Percentiles rank a stretch among this genome's conserved stretches.
Conservation (phyloP, 1,140 invertebrate genomes). For the Rhagoletis pomonella region DNA sequence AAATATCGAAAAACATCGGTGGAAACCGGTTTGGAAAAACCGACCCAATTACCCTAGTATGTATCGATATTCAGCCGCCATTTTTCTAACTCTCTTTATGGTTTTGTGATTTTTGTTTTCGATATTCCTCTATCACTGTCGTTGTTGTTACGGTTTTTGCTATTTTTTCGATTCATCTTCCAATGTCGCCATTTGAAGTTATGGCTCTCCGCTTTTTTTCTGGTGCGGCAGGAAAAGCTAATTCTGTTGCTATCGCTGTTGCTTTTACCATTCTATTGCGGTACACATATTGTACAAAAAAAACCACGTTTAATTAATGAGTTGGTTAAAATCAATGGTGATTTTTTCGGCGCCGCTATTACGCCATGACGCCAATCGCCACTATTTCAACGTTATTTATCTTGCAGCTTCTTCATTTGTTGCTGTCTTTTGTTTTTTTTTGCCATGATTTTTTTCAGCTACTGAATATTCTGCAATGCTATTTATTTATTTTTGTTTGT, state of each 20-base stretch:
- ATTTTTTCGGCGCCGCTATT: slow-evolving; percentile 37
- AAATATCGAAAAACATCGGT: too few species aligned
- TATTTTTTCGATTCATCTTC: neutral
- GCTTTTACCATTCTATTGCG: neutral
- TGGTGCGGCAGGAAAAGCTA: neutral
- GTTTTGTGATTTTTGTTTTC: neutral
- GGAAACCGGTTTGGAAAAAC: too few species aligned
- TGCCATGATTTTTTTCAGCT: neutral
- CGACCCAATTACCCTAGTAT: too few species aligned
- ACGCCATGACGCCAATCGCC: slow-evolving; percentile 27
- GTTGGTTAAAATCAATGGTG: slow-evolving; percentile 48
- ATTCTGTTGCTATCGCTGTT: neutral
- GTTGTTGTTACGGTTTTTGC: neutral
- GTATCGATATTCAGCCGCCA: neutral
- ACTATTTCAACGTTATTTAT: slow-evolving; percentile 47
- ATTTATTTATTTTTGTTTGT: neutral
- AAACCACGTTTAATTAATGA: slow-evolving; percentile 22
- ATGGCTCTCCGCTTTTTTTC: neutral
- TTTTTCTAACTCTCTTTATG: neutral
- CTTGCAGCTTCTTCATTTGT: slow-evolving; percentile 3
- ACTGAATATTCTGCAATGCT: neutral
- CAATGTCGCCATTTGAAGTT: slow-evolving; percentile 1
- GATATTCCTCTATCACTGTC: neutral
- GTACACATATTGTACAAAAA: neutral
- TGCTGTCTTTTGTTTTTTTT: neutral